Base-by-base conservation (phyloP, 1,140 invertebrate species). In the Delia radicum region DNA sequence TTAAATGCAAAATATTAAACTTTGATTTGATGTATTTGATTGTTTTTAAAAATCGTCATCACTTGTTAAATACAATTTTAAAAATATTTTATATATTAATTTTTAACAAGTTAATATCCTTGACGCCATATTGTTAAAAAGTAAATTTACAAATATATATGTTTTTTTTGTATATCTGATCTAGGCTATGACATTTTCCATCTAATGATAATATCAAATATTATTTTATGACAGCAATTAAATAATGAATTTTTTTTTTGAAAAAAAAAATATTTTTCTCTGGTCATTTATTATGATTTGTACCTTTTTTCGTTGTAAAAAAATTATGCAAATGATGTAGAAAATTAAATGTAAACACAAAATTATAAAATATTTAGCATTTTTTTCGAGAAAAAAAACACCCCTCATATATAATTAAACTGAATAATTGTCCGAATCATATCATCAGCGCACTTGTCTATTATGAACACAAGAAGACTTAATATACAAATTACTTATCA, bases 391-490 rank as follows among this genome's bases (percentile, higher is more conserved):
- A 18, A 55, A 55, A 7, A 42, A 18, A 55, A 55, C 48, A 21
- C 18, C 48, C 29, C 8, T 33, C 65, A n/a, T 21, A 0, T 55
- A 3, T 1, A 7, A 21, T 69, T 69, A 37, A 69, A 69, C 31
- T 31, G 65, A 18, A 31, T 69, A 69, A 69, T 69, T 69, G 31
- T 69, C 18, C n/a, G 18, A 31, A 33, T 69, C 21, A 69, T 7
- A 69, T 69, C 65, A 69, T 33, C 65, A 69, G 18, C 65, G 65
- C 65, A 69, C 65, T 69, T 69, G 65, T 69, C 65, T 69, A 33
- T 37, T 37, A 69, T 2, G n/a, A 18, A 18, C 29, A 18, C 29
- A 21, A 21, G 18, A 33, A 15, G 29, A 33, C 8, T 18, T 69
- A 33, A 33, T n/a, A 33, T 33, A 69, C 65, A 69, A 69, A 69